These are phyloP conservation scores for Drosophila ironensis DNA, from an alignment of 1,140 invertebrate genomes.

Conservation along the genomic window DNA sequence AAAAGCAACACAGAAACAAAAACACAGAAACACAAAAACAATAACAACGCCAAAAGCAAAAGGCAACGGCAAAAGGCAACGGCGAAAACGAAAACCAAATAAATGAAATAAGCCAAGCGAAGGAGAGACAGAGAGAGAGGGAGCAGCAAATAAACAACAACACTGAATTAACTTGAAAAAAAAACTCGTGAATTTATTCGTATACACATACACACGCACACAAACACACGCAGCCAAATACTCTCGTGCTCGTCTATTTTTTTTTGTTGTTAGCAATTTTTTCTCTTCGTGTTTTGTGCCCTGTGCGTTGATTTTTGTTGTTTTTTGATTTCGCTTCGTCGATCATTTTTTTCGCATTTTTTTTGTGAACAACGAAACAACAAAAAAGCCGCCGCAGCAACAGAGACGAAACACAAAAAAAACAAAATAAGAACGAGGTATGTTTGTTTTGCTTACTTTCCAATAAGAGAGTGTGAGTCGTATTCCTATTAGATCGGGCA, in stretches of 20 bases:
- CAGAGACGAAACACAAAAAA: conserved; percentile 6
- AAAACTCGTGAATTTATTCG: conserved; percentile 66
- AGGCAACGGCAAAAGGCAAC: conserved; percentile 21
- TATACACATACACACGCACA: conserved; percentile 17
- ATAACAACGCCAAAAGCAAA: conserved; percentile 9
- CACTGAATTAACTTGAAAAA: conserved; percentile 44
- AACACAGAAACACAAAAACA: conserved; percentile 16
- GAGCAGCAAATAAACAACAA: conserved; percentile 31
- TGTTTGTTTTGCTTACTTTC: conserved; percentile 16
- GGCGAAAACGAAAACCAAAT: conserved; percentile 7
- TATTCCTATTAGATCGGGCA: conserved; percentile 61
- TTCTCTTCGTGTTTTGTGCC: conserved; percentile 27
- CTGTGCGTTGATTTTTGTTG: conserved; percentile 54
- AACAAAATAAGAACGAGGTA: conserved; percentile 41
- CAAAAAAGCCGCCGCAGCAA: conserved; percentile 47
- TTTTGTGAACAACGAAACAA: conserved; percentile 45
- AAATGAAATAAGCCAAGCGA: conserved; percentile 24
- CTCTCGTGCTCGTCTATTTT: conserved; percentile 42
- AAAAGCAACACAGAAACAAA: conserved; percentile 13
- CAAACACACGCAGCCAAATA: conserved; percentile 11
- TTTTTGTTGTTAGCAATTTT: too few relatives aligned
- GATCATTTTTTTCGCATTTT: conserved; percentile 59
- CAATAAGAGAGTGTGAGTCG: too few relatives aligned
- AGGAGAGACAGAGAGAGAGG: conserved; percentile 13
- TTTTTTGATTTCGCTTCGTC: conserved; percentile 67